Evolutionary conservation across 2,113 vertebrate species (phyloP).

Genomic region (Archocentrus centrarchus): DNA sequence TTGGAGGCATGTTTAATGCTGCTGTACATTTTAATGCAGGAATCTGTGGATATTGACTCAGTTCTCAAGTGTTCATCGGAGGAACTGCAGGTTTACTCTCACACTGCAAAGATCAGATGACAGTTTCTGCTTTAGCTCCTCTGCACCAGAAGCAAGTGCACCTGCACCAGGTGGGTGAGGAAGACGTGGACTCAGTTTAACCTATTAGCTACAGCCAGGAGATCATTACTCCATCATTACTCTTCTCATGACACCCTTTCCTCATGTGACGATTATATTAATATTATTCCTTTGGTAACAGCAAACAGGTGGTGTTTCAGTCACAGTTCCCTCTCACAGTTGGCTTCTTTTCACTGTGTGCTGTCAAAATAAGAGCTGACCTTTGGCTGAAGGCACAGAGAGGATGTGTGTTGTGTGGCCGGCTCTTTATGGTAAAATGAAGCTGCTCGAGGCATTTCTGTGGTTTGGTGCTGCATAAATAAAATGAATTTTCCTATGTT

Average conservation of each 20-base stretch:
- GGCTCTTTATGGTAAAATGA: background rate
- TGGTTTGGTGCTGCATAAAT: too few relatives aligned
- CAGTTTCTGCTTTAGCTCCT: background rate
- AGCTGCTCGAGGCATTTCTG: too few relatives aligned
- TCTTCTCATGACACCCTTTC: too few relatives aligned
- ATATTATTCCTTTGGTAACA: background rate
- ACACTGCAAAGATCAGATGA: background rate
- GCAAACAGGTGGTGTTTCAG: background rate
- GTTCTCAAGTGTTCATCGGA: rapidly evolving
- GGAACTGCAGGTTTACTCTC: background rate
- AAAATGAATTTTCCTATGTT: too few relatives aligned
- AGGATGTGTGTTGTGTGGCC: rapidly evolving
- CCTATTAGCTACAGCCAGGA: rapidly evolving
- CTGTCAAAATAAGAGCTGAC: background rate
- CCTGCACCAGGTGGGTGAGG: rapidly evolving
- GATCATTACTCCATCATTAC: background rate
- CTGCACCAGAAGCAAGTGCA: background rate
- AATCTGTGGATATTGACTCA: background rate
- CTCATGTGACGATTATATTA: background rate
- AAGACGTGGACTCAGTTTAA: background rate
- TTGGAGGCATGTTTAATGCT: too few relatives aligned
- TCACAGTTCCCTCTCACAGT: background rate
- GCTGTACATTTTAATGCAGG: too few relatives aligned
- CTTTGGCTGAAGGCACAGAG: background rate
- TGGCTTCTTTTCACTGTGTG: background rate